A percentile compares a stretch with the other conserved stretches of the same genome.
phyloP scores from a whole-genome alignment of 2,888 invertebrate genomes.

The Hydriomena furcata region DNA sequence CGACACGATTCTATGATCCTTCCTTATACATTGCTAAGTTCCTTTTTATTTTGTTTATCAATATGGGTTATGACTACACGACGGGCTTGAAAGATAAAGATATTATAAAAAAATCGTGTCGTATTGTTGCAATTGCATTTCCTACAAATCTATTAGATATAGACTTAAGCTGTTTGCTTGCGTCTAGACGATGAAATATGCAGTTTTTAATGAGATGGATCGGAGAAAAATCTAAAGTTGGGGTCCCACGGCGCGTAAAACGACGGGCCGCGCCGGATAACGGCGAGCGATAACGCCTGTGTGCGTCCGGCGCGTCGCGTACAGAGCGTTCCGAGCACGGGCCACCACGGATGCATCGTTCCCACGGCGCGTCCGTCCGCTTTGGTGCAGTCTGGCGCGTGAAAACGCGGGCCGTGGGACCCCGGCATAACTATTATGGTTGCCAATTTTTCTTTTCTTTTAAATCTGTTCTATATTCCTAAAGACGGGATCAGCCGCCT shows the following conservation, averaged over 20 bases:
- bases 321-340: too few relatives aligned
- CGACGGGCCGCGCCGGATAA: too few relatives aligned
- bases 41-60: not conserved
- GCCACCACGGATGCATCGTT: too few relatives aligned
- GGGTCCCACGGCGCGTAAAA: too few relatives aligned
- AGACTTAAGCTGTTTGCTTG: conserved; percentile 25
- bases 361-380: too few relatives aligned
- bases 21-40: not conserved
- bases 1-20: conserved; percentile 3
- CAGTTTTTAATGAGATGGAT: conserved; percentile 24
- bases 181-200: conserved; percentile 33
- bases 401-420: too few relatives aligned
- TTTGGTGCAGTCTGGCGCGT: too few relatives aligned
- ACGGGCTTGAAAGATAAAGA: not conserved
- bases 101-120: conserved; percentile 13
- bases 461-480: not conserved
- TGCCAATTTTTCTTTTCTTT: conserved; percentile 2
- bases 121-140: not conserved
- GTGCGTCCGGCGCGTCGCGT: too few relatives aligned
- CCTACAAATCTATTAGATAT: conserved; percentile 27
- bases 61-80: not conserved
- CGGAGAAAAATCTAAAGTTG: conserved; percentile 5
- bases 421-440: too few relatives aligned
- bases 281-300: too few relatives aligned
- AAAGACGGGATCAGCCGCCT: too few relatives aligned